Conservation (phyloP, 37 sponge, comb jelly and placozoan species). For the Lycopodina hypogea region DNA sequence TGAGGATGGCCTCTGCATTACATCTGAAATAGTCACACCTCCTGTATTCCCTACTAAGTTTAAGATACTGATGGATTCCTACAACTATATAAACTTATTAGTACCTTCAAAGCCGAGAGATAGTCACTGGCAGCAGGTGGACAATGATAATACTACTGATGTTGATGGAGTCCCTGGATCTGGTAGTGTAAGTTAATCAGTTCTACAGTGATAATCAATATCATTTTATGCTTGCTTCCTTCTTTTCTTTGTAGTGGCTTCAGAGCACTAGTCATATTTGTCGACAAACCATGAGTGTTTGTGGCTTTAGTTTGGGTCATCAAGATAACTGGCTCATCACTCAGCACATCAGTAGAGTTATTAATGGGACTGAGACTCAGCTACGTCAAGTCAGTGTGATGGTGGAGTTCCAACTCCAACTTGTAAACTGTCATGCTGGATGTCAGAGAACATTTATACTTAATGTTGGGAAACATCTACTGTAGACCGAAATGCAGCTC, state of each 20-base stretch:
- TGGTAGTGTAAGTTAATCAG: background rate
- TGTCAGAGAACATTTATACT: constrained; percentile 2
- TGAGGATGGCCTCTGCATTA: background rate
- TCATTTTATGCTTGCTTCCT: background rate
- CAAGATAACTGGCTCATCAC: constrained; percentile 47
- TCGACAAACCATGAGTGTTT: background rate
- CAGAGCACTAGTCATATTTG: background rate
- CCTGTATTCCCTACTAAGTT: background rate
- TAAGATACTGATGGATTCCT: constrained; percentile 36
- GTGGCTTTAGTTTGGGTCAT: background rate
- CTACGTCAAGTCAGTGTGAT: constrained; percentile 14
- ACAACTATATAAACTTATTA: constrained; percentile 13
- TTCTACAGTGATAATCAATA: background rate
- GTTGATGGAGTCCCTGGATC: background rate
- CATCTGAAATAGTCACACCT: too few species aligned
- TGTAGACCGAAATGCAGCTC: constrained; percentile 13
- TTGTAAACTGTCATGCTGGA: background rate
- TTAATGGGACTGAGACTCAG: constrained; percentile 7
- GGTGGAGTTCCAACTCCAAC: constrained; percentile 4
- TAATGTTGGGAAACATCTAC: constrained; percentile 7
- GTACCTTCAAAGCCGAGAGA: background rate
- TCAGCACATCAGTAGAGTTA: constrained; percentile 30
- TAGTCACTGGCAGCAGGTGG: constrained; percentile 13
- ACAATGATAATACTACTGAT: constrained; percentile 4
- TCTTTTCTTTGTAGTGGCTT: constrained; percentile 14